Percentiles rank a stretch among this genome's conserved stretches.
Conservation (phyloP, 2,113 vertebrate species). For the Phaethon lepturus region DNA sequence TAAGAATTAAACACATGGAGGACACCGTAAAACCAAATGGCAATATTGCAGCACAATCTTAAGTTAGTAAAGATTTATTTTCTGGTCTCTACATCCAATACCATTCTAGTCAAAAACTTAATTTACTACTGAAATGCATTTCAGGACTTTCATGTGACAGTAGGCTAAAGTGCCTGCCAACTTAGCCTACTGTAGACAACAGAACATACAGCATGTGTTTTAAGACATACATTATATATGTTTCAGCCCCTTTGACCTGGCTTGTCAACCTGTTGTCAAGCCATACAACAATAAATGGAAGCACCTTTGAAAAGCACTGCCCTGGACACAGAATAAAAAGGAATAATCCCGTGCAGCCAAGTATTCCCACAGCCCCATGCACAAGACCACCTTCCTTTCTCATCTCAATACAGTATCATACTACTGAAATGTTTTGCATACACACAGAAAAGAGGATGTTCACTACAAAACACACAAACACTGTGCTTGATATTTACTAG, state of each 20-base stretch:
- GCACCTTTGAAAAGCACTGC: neutral
- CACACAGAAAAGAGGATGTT: neutral
- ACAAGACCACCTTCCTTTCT: neutral
- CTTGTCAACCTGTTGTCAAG: neutral
- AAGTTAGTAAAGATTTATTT: neutral
- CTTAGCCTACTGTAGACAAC: neutral
- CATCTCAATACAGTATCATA: fast-evolving
- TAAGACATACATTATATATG: fast-evolving
- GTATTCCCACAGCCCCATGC: neutral
- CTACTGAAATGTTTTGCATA: fast-evolving
- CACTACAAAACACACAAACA: neutral
- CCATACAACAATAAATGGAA: neutral
- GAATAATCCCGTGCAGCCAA: neutral
- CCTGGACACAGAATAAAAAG: neutral
- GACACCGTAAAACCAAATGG: neutral
- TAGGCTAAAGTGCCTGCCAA: neutral
- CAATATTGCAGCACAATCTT: neutral
- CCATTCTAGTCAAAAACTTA: neutral
- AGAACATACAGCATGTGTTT: neutral
- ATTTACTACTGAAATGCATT: neutral
- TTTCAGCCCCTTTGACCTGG: neutral
- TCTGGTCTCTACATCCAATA: neutral
- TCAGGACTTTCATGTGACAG: neutral
- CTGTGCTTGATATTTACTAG: fast-evolving
- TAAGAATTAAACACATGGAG: neutral